Evolutionary conservation across 1,140 invertebrate species (phyloP).

Genomic region (Octopus bimaculoides): DNA sequence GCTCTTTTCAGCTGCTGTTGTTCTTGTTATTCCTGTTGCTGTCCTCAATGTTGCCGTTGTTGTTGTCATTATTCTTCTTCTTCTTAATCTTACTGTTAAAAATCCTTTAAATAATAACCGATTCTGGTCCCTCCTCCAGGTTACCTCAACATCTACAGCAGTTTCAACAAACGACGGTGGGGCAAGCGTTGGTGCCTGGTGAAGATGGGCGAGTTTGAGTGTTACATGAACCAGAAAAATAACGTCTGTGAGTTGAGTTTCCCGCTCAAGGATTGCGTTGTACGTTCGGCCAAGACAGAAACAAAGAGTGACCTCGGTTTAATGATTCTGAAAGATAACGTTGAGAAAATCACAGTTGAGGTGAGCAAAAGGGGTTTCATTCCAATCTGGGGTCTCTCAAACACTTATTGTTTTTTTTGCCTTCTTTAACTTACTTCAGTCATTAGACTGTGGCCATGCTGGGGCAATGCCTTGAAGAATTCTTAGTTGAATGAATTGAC

Average conservation of each 20-base stretch:
- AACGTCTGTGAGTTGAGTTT: conserved; percentile 43
- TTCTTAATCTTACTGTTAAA: too few relatives aligned
- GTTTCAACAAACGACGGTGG: conserved; percentile 46
- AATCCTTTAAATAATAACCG: too few relatives aligned
- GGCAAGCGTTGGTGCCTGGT: conserved; percentile 48
- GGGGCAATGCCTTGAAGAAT: too few relatives aligned
- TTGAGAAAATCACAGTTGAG: conserved; percentile 50
- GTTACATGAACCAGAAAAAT: conserved; percentile 36
- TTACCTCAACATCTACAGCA: conserved; percentile 45
- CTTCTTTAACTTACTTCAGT: not conserved
- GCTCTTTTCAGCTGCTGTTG: too few relatives aligned
- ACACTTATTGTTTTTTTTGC: not conserved
- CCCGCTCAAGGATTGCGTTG: conserved; percentile 37
- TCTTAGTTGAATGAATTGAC: too few relatives aligned
- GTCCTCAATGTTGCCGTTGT: too few relatives aligned
- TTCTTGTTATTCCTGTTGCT: too few relatives aligned
- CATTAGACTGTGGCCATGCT: too few relatives aligned
- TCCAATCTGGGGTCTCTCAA: not conserved
- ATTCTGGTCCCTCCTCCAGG: conserved; percentile 25
- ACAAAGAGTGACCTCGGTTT: conserved; percentile 43
- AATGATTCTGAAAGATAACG: conserved; percentile 40
- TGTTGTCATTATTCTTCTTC: too few relatives aligned
- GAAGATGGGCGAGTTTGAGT: conserved; percentile 42
- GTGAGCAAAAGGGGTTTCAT: conserved; percentile 21
- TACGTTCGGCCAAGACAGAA: conserved; percentile 41